phyloP scores from a whole-genome alignment of 2,113 vertebrate genomes.

The Chauna torquata region DNA sequence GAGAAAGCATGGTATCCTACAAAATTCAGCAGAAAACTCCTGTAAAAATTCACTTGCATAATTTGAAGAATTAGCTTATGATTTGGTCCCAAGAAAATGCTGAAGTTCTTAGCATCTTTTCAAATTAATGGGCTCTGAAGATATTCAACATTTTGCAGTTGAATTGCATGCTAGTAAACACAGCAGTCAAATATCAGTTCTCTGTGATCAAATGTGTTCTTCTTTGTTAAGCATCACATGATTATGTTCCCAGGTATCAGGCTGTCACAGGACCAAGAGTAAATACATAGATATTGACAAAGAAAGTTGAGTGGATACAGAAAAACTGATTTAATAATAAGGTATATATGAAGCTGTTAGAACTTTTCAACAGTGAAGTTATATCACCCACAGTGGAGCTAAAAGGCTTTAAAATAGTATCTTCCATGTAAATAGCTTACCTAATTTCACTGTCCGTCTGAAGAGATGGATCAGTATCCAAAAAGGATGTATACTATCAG shows the following conservation, averaged over 20 bases:
- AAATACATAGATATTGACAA: neutral
- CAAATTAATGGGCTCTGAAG: neutral
- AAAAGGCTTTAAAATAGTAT: neutral
- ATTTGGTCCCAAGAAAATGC: neutral
- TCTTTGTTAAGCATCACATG: neutral
- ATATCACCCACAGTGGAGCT: neutral
- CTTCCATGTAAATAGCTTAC: neutral
- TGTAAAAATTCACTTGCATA: neutral
- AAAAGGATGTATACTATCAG: neutral
- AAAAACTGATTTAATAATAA: neutral
- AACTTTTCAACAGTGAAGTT: neutral
- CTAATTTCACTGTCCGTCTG: neutral
- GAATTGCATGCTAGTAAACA: neutral
- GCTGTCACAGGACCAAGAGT: rapidly evolving
- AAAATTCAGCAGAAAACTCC: neutral
- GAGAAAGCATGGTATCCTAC: neutral
- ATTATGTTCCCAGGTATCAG: neutral
- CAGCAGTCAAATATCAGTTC: neutral
- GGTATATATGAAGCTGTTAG: neutral
- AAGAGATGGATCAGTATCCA: neutral
- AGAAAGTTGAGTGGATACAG: neutral
- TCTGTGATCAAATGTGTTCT: neutral
- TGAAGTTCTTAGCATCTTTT: neutral
- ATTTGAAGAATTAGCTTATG: neutral
- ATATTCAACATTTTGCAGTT: neutral